Evolutionary conservation across 2,797 vertebrate genomes (phyloP).

Genomic region (Sebastes iracundus): DNA sequence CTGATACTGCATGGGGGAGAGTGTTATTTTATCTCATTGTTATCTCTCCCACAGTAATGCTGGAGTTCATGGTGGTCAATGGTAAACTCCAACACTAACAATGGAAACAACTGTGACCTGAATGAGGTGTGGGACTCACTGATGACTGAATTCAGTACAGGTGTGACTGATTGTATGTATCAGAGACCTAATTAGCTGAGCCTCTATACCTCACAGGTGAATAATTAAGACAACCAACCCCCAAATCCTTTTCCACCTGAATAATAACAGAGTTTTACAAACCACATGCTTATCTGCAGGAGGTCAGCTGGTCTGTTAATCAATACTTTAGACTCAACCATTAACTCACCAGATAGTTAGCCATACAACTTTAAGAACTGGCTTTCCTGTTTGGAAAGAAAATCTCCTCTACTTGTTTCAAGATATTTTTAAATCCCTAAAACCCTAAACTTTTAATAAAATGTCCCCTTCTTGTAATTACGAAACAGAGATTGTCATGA

Average conservation of each 20-base stretch:
- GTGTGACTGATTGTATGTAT: background rate
- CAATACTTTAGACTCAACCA: background rate
- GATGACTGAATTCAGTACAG: background rate
- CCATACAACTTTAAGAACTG: background rate
- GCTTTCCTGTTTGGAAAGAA: background rate
- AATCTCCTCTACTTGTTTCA: fast-evolving
- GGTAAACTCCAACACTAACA: background rate
- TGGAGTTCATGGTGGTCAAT: background rate
- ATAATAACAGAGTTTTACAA: background rate
- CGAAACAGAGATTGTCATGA: background rate
- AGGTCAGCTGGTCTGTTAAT: background rate
- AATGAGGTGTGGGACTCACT: background rate
- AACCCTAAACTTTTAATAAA: background rate
- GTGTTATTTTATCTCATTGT: background rate
- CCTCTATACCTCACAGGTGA: slow-evolving; percentile 32
- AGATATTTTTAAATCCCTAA: background rate
- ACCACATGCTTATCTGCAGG: slow-evolving; percentile 3
- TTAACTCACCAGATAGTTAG: background rate
- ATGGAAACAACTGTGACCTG: background rate
- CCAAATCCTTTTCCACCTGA: background rate
- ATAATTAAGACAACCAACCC: slow-evolving; percentile 31
- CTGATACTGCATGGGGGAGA: too few species aligned
- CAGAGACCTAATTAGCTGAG: slow-evolving; percentile 26
- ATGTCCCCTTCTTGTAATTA: background rate
- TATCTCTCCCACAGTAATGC: background rate